A percentile compares a stretch with the other conserved stretches of the same genome.
Conservation (phyloP, 2,797 vertebrate genomes). For the Mustela erminea region DNA sequence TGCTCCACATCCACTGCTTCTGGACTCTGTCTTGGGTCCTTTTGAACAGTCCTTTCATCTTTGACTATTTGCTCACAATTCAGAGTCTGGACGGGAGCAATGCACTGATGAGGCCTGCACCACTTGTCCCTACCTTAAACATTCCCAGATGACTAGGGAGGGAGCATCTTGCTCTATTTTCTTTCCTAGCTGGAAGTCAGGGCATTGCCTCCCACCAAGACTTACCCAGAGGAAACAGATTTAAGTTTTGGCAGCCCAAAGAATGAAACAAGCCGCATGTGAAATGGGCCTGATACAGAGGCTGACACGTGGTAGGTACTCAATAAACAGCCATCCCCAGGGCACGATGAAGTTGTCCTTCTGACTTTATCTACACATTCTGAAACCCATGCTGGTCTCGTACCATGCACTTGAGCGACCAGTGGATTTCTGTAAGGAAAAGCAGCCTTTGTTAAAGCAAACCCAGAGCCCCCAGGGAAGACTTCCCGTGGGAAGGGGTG, state of each 20-base stretch:
- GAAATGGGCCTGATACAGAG: not conserved
- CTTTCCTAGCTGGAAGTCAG: not conserved
- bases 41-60: not conserved
- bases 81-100: not conserved
- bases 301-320: not conserved
- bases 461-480: not conserved
- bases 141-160: not conserved
- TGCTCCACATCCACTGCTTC: not conserved
- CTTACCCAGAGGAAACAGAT: not conserved
- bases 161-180: not conserved
- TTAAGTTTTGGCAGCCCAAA: not conserved
- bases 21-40: not conserved
- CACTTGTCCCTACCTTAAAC: not conserved
- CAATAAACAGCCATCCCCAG: not conserved
- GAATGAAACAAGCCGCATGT: not conserved
- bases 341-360: rapidly evolving
- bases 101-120: not conserved
- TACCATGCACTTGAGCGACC: not conserved
- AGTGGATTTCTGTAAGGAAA: not conserved
- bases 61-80: not conserved
- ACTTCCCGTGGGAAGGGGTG: not conserved
- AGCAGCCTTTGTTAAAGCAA: not conserved
- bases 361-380: not conserved
- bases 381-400: not conserved
- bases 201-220: not conserved